phyloP scores from a whole-genome alignment of 2,113 vertebrate species.

The Toxotes jaculatrix region DNA sequence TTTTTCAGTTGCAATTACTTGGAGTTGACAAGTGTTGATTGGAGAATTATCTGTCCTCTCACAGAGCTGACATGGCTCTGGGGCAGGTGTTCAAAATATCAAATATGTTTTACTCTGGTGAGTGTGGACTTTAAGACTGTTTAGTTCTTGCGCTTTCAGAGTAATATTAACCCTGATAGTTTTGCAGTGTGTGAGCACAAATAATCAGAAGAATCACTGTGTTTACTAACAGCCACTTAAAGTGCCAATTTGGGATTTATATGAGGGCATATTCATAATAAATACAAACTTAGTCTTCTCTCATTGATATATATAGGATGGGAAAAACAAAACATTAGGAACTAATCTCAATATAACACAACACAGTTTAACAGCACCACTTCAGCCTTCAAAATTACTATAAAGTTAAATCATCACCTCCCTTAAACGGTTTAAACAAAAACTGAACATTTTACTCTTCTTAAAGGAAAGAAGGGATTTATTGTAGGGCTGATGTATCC shows the following conservation, averaged over 20 bases:
- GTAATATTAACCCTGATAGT: conserved; percentile 18
- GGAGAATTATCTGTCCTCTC: conserved; percentile 70
- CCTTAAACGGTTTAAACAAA: background rate
- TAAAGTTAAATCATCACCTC: conserved; percentile 11
- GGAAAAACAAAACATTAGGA: background rate
- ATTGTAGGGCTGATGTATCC: background rate
- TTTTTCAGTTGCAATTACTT: conserved; percentile 65
- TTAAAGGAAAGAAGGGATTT: background rate
- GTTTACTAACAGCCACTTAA: conserved; percentile 17
- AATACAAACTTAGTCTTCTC: conserved; percentile 9
- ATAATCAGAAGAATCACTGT: conserved; percentile 17
- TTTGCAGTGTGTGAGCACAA: conserved; percentile 13
- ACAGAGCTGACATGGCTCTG: conserved; percentile 53
- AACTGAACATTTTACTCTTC: background rate
- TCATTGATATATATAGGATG: background rate
- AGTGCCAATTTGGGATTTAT: background rate
- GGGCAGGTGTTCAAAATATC: conserved; percentile 66
- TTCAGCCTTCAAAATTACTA: conserved; percentile 9
- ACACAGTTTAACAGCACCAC: conserved; percentile 25
- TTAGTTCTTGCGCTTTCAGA: conserved; percentile 27
- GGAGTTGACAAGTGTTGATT: conserved; percentile 66
- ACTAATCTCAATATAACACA: background rate
- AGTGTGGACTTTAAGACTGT: conserved; percentile 26
- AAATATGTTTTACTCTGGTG: conserved; percentile 51
- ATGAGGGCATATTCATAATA: background rate